phyloP scores from a whole-genome alignment of 1,140 invertebrate genomes.

The Dinoponera quadriceps region DNA sequence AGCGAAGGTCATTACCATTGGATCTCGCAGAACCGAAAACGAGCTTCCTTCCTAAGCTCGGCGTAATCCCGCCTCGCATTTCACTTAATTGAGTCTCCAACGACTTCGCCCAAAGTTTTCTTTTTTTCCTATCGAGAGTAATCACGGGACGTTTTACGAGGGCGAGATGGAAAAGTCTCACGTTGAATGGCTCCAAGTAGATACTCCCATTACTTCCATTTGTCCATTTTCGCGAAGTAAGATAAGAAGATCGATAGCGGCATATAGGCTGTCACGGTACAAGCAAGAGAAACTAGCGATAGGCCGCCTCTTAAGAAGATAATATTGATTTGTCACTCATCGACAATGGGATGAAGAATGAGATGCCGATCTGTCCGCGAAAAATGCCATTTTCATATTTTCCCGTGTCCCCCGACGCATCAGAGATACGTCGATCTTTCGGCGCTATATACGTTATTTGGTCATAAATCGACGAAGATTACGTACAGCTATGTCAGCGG shows the following conservation, averaged over 20 bases:
- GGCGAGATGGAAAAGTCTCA: constrained; percentile 25
- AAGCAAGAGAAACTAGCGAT: constrained; percentile 38
- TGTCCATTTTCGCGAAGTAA: constrained; percentile 19
- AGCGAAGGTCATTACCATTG: neutral
- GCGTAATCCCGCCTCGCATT: neutral
- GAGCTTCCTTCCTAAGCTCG: neutral
- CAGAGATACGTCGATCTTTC: neutral
- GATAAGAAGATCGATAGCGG: constrained; percentile 52
- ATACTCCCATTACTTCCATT: constrained; percentile 57
- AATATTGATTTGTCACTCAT: constrained; percentile 35
- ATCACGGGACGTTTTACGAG: constrained; percentile 52
- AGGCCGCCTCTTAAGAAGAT: constrained; percentile 37
- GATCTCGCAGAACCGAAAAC: neutral
- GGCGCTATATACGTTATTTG: neutral
- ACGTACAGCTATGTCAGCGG: neutral
- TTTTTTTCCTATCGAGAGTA: constrained; percentile 30
- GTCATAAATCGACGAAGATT: constrained; percentile 28
- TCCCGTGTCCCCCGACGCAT: neutral
- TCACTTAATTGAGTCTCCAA: constrained; percentile 13
- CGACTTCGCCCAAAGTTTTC: neutral
- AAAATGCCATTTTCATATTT: neutral
- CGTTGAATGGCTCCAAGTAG: constrained; percentile 23
- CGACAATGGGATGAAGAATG: neutral
- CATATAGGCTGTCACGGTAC: constrained; percentile 30
- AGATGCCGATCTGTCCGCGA: neutral